phyloP scores from a whole-genome alignment of 2,113 vertebrate species.

The Crotalus horridus region DNA sequence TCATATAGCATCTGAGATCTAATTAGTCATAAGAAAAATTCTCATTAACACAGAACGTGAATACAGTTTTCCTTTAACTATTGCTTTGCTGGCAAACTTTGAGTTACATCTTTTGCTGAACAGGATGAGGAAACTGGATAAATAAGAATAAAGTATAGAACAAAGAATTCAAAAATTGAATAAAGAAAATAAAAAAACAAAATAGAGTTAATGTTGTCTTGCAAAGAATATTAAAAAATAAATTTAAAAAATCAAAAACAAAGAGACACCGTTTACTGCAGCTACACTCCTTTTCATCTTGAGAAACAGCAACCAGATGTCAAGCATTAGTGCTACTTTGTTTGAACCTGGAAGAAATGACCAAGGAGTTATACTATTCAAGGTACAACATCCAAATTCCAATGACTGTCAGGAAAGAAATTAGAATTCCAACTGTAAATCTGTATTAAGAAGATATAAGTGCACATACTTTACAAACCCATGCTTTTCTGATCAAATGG shows the following conservation, averaged over 20 bases:
- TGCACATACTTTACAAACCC: background rate
- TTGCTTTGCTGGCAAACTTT: background rate
- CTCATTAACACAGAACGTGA: background rate
- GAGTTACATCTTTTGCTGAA: background rate
- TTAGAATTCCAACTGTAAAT: background rate
- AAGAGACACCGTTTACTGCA: background rate
- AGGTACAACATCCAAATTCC: background rate
- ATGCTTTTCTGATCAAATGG: background rate
- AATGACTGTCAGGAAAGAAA: background rate
- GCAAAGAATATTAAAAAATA: background rate
- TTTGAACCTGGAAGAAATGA: background rate
- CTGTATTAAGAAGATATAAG: background rate
- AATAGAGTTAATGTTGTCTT: rapidly evolving
- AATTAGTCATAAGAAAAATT: background rate
- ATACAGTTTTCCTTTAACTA: background rate
- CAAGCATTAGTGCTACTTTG: background rate
- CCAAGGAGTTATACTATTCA: background rate
- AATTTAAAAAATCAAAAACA: background rate
- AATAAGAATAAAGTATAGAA: background rate
- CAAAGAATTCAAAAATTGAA: background rate
- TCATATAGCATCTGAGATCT: background rate
- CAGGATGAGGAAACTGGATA: background rate
- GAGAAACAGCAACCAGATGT: background rate
- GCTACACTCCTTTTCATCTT: background rate
- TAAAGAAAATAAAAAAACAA: background rate